Percentiles rank a stretch among this genome's conserved stretches.
Evolutionary conservation across 2,113 vertebrate species (phyloP).

Genomic region (Channa maculata): DNA sequence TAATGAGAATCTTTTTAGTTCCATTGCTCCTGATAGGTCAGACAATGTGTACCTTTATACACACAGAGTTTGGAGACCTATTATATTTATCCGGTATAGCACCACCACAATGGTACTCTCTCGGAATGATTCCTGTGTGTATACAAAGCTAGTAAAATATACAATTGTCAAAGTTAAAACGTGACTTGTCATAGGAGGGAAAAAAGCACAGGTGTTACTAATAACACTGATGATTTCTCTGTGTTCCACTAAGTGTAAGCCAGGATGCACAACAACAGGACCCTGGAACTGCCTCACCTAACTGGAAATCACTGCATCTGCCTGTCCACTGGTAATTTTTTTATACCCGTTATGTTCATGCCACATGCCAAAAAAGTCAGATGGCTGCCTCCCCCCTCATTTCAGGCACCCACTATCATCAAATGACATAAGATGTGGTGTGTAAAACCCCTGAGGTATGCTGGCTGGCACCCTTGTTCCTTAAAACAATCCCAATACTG

Average conservation of each 20-base stretch:
- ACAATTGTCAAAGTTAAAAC: too few relatives aligned
- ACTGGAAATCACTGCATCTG: slow-evolving; percentile 16
- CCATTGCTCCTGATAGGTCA: too few relatives aligned
- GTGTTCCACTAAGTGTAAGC: background rate
- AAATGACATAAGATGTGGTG: slow-evolving; percentile 18
- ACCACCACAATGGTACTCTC: too few relatives aligned
- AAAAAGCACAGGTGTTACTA: slow-evolving; percentile 5
- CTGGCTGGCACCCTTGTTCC: slow-evolving; percentile 37
- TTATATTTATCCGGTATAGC: too few relatives aligned
- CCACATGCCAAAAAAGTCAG: slow-evolving; percentile 7
- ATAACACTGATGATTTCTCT: slow-evolving; percentile 9
- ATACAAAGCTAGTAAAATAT: too few relatives aligned
- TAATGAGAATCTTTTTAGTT: too few relatives aligned
- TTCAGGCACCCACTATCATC: background rate
- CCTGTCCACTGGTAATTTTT: slow-evolving; percentile 1
- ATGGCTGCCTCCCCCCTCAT: background rate
- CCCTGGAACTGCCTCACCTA: background rate
- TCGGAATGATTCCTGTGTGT: too few relatives aligned
- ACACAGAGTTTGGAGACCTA: too few relatives aligned
- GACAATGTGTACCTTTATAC: too few relatives aligned
- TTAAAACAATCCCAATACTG: slow-evolving; percentile 45
- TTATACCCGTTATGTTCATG: slow-evolving; percentile 29
- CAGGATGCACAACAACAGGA: background rate
- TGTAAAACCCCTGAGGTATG: slow-evolving; percentile 40
- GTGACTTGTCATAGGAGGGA: background rate